Evolutionary conservation across 2,888 invertebrate genomes (phyloP).

Genomic region (Lordiphosa andalusiaca): DNA sequence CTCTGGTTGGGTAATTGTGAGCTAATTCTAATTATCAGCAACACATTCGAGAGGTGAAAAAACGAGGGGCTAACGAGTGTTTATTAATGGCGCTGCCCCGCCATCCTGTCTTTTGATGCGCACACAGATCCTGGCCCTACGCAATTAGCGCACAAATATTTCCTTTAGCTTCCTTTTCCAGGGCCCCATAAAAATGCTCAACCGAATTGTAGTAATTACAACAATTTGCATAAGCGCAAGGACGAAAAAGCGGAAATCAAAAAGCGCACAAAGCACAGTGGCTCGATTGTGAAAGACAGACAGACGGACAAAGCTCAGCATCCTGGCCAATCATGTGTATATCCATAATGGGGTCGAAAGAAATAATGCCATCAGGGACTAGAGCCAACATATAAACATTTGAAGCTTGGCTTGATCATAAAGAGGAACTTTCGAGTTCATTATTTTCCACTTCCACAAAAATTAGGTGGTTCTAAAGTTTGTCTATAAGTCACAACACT

Average conservation of each 20-base stretch:
- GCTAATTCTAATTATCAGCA: constrained; percentile 74
- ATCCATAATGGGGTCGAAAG: too few species aligned
- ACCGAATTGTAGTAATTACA: constrained; percentile 76
- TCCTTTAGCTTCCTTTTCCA: constrained; percentile 31
- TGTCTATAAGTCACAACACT: too few species aligned
- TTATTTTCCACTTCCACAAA: too few species aligned
- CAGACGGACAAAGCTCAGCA: background rate
- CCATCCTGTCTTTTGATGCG: constrained; percentile 8
- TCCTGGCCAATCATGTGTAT: too few species aligned
- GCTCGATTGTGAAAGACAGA: background rate
- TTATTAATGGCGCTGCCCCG: constrained; percentile 54
- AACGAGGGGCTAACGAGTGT: constrained; percentile 60
- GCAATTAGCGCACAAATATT: constrained; percentile 75
- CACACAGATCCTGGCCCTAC: constrained; percentile 32
- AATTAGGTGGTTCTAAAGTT: too few species aligned
- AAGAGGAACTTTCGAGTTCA: too few species aligned
- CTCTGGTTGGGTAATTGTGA: constrained; percentile 57
- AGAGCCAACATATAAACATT: too few species aligned
- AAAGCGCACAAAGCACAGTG: constrained; percentile 53
- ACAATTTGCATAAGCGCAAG: constrained; percentile 67
- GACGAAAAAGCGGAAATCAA: constrained; percentile 58
- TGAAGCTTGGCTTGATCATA: too few species aligned
- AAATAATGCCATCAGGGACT: too few species aligned
- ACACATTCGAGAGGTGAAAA: constrained; percentile 55
- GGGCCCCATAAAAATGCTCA: constrained; percentile 69